Evolutionary conservation across 2,888 invertebrate genomes (phyloP), one percentile per base, ranked within the genome.

Genomic region (Polydrusus pterygomalis): DNA sequence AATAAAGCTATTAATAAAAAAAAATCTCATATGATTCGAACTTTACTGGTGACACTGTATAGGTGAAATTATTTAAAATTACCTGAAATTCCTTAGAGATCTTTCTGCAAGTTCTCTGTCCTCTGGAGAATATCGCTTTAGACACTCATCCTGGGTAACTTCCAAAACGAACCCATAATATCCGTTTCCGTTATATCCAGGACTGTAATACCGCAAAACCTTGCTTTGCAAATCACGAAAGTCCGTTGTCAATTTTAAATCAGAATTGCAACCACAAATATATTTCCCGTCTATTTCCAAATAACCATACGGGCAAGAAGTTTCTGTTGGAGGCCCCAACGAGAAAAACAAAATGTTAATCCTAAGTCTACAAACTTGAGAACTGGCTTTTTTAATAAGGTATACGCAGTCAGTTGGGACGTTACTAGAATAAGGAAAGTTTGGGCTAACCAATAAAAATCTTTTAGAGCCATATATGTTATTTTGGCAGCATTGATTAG

Each of bases 221-320:
- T 91, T 91, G 0, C 87, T 83, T n/a, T 85, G 79, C 54, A 85
- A 73, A 30, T 77, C 77, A 67, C 83, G 40, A 76, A 88, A 88
- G 2, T 83, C 77, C 0, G 87, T 84, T 5, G 84, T 82, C 0
- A 89, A 54, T 73, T 86, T 87, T 10, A 87, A 78, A 1, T 88
- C 88, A 2, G 88, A 89, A 65, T 88, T 88, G 79, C 92, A 92
- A 0, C 91, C 92, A 80, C 92, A 92, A 63, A 90, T 87, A 13
- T 88, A 86, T 81, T 89, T 89, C 0, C 89, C 90, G 80, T 91
- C 91, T 43, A 92, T 87, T 82, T 91, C 89, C 2, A 92, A 78
- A 80, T 88, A 90, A 8, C 90, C 90, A 13, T 88, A 86, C 0
- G 81, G 81, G 77, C 91, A 92, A 65, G 78, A 79, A 68, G 82